Evolutionary conservation across 1,140 invertebrate genomes (phyloP), one percentile per base, ranked within the genome.

Genomic region (Zaprionus inermis): DNA sequence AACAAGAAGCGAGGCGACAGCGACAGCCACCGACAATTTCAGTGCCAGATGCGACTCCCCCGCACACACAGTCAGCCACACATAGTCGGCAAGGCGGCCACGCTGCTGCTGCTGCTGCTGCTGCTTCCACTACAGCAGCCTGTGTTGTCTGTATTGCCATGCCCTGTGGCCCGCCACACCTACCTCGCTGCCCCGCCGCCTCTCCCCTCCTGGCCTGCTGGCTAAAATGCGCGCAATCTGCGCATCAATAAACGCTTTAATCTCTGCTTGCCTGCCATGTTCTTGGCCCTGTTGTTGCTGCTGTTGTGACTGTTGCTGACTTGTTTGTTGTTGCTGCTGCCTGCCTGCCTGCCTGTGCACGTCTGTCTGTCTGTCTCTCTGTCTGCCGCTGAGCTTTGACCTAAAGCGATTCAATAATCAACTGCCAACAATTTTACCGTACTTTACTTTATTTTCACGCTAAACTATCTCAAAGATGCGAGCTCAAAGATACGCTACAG

Each of bases 371-470:
- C 64, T 34, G 44, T 34, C 30, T 64, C 68, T 65, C 57, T 63
- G 78, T 49, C 61, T 88, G 80, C 78, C 59, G 84, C 81, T 89
- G 84, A 88, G 84, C 84, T 89, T 84, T 89, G 84, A 89, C 84
- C 84, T 89, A 89, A 89, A 89, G 84, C 84, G 84, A 89, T 89
- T 89, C 84, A 89, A 89, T 89, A 89, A 89, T 89, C 84, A 89
- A 89, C 84, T 89, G 84, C 84, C 84, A 89, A 89, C 84, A 89
- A 89, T 89, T 89, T 89, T 89, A 89, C 84, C 84, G 84, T 89
- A 89, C 84, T 89, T 89, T 89, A 89, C 84, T 89, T 89, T 89
- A 89, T 89, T 89, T 89, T 89, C 84, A 89, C 84, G 84, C 84
- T 89, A 89, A 89, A 89, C 84, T 89, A 89, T 89, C 84, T 89